Base-by-base conservation (phyloP, 2,113 vertebrate genomes). In the Proterorhinus semilunaris region DNA sequence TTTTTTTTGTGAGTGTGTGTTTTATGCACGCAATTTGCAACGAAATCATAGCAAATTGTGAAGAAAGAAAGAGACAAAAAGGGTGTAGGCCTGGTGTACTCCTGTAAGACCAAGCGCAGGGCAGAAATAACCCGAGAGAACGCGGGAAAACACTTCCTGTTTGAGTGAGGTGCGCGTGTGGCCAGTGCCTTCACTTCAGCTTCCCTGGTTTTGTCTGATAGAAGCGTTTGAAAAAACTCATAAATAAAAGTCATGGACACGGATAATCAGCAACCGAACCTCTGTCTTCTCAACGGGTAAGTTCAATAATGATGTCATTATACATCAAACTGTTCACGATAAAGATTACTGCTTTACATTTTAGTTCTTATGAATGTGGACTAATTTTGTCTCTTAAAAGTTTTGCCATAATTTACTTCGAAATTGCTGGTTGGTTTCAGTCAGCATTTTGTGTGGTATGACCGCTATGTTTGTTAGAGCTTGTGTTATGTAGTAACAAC, bases 71-170 rank as follows among this genome's bases (percentile, higher is more conserved):
- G 4, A 36, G 4, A 36, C 27, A 36, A 36, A 36, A 36, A 36
- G 27, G 27, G 27, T 36, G 27, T 36, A 36, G 27, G 27, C 27
- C 2, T 27, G 17, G 17, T 21, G 21, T 21, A 21, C 21, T 21
- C 21, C 21, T 67, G 52, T 4, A 0, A 71, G 51, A 21, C 68
- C 55, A 17, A 45, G 6, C 0, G 43, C 45, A 0, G 74, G 68
- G 74, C n/a, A 6, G 2, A 11, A 61, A 16, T 10, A 10, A 1
- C 9, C 0, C 0, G 0, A 0, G 0, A 6, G 0, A 16, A 27
- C 72, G 72, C 80, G 80, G 76, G 76, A 76, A 50, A 65, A 45
- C 48, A 21, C 52, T 73, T 78, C 65, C 75, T 58, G 44, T 5
- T 12, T 64, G 8, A 16, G 57, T 64, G 8, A 16, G 57, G 2